phyloP scores from a whole-genome alignment of 2,888 invertebrate genomes.

The Apeira syringaria region DNA sequence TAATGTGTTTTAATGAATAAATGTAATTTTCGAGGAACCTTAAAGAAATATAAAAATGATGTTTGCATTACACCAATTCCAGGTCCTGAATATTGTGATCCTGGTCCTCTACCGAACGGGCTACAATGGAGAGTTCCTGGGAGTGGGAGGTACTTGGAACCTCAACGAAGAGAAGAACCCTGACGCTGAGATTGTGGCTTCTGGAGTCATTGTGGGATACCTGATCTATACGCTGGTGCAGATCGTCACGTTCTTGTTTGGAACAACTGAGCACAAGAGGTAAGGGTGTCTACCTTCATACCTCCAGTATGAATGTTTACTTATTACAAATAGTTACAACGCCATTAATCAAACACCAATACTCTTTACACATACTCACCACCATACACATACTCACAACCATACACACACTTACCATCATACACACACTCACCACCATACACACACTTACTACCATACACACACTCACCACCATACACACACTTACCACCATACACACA shows the following conservation, averaged over 20 bases:
- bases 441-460: no score
- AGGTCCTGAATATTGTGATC: constrained; percentile 93
- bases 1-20: no score
- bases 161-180: constrained; percentile 94
- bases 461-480: no score
- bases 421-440: no score
- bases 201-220: constrained; percentile 93
- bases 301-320: no score
- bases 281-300: constrained; percentile 40
- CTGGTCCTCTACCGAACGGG: constrained; percentile 92
- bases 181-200: constrained; percentile 94
- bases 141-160: constrained; percentile 95
- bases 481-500: no score
- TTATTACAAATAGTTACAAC: no score
- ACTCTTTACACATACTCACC: no score
- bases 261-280: constrained; percentile 90
- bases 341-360: no score
- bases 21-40: no score
- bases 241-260: constrained; percentile 89
- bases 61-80: constrained; percentile 34
- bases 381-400: no score
- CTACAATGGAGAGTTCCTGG: constrained; percentile 92
- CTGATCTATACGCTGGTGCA: constrained; percentile 92
- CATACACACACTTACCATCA: no score
- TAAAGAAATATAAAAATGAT: neutral